Base-by-base conservation (phyloP, 2,888 invertebrate genomes). In the Melangyna quadrimaculata region DNA sequence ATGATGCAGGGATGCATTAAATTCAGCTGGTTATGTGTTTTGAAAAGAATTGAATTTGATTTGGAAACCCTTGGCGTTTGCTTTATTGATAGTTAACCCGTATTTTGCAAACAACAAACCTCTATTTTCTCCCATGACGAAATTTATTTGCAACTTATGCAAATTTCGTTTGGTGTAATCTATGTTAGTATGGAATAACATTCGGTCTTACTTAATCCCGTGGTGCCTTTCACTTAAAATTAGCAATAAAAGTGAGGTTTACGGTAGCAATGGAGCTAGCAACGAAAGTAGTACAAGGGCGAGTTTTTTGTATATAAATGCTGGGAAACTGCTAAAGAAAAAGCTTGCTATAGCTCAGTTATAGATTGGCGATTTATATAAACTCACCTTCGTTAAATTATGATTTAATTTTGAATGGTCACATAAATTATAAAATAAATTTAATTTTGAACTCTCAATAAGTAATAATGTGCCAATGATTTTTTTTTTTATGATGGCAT, bases 1-100 rank as follows among this genome's bases (percentile, higher is more conserved):
- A 63, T 65, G 53, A 51, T 67, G 45, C 32, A 61, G 67, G 27
- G 37, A 35, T 40, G 37, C 10, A 19, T 53, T 51, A 40, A 43
- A 19, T 35, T 61, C 19, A 61, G 35, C 17, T 63, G 63, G 17
- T 5, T 1, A 45, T 17, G 14, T 14, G 35, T 37, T 40, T 0
- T 63, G 45, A 29, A 0, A 29, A 19, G 1, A 19, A 19, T 45
- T 45, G 19, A 65, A 19, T 14, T 22, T 61, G 19, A 1, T 59
- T 35, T 22, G 22, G 37, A 1, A 59, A 37, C 43, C 45, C 43
- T 61, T 40, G 61, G 17, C 1, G 1, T 59, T 61, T 40, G 14
- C 6, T 24, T 35, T 19, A 10, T 10, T 61, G 10, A 61, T 12
- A 40, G 61, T 27, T 17, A 55, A 27, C 61, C 61, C 61, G 61